Percentiles rank a stretch among this genome's conserved stretches.
phyloP scores from a whole-genome alignment of 1,140 invertebrate genomes.

The Anastrepha ludens region DNA sequence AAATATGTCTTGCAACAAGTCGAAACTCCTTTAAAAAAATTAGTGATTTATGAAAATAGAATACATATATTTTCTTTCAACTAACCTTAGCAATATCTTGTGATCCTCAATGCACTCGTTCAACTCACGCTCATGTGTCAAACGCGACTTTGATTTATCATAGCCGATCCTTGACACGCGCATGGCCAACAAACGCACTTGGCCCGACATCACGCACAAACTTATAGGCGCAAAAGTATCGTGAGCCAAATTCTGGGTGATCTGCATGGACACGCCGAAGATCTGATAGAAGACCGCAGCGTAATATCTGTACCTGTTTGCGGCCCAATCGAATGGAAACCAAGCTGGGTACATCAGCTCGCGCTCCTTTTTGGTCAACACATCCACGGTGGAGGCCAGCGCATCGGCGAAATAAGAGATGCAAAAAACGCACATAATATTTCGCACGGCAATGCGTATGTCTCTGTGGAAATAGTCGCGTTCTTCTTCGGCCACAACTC shows the following conservation, averaged over 20 bases:
- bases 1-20: slow-evolving; percentile 53
- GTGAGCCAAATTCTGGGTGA: slow-evolving; percentile 53
- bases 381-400: slow-evolving; percentile 13
- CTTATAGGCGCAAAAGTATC: slow-evolving; percentile 51
- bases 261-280: slow-evolving; percentile 41
- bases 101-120: slow-evolving; percentile 53
- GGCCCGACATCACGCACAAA: slow-evolving; percentile 49
- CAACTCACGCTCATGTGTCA: background rate
- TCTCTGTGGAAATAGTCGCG: slow-evolving; percentile 5
- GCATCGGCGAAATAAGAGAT: background rate
- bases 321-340: slow-evolving; percentile 56
- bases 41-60: background rate
- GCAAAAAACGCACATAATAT: background rate
- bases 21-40: slow-evolving; percentile 45
- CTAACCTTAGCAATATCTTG: slow-evolving; percentile 58
- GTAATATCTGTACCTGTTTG: background rate
- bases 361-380: slow-evolving; percentile 23
- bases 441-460: background rate
- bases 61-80: background rate
- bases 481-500: background rate
- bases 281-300: slow-evolving; percentile 51
- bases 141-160: slow-evolving; percentile 2
- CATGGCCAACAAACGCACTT: slow-evolving; percentile 46
- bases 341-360: slow-evolving; percentile 52
- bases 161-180: slow-evolving; percentile 50